Evolutionary conservation across 1,140 invertebrate genomes (phyloP), one percentile per base, ranked within the genome.

Genomic region (Tenebrio molitor): DNA sequence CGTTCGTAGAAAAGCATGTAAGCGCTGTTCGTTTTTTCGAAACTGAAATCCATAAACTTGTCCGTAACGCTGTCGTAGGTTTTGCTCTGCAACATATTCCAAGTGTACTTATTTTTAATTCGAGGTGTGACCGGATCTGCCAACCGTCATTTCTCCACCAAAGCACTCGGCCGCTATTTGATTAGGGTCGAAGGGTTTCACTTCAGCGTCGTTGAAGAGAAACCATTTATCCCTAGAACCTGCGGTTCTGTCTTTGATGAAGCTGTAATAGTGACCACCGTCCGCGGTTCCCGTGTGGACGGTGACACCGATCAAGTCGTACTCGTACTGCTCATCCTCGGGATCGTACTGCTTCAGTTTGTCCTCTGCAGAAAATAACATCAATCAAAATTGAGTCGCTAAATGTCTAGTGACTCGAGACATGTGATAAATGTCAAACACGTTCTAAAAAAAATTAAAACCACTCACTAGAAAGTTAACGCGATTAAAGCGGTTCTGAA

Each of bases 1-100:
- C 93, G 89, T 83, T 98, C 95, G 82, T 98, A 98, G 81, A 98
- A 98, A 44, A 98, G 82, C 97, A 98, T 98, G 79, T 98, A 98
- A 0, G 97, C 97, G 81, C 94, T 97, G 81, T 98, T 98, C 0
- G 96, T 97, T 85, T 98, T 98, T 82, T 98, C 96, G 83, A 97
- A 97, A 75, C 95, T 96, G 78, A 97, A 96, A 80, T 98, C 96
- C 92, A 98, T 95, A 80, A 97, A 97, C 80, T 97, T 97, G 77
- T 98, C 96, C 0, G 95, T 97, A 1, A 96, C 94, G 0, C 95
- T 95, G 81, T 98, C 96, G 80, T 97, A 98, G 0, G 95, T 97
- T 87, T 97, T 97, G 78, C 95, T 97, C 93, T 94, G 83, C 39
- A 73, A 71, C 62, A 12, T 71, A 72, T 44, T 62, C 8, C 29